Evolutionary conservation across 2,113 vertebrate species (phyloP).

Genomic region (Peromyscus leucopus): DNA sequence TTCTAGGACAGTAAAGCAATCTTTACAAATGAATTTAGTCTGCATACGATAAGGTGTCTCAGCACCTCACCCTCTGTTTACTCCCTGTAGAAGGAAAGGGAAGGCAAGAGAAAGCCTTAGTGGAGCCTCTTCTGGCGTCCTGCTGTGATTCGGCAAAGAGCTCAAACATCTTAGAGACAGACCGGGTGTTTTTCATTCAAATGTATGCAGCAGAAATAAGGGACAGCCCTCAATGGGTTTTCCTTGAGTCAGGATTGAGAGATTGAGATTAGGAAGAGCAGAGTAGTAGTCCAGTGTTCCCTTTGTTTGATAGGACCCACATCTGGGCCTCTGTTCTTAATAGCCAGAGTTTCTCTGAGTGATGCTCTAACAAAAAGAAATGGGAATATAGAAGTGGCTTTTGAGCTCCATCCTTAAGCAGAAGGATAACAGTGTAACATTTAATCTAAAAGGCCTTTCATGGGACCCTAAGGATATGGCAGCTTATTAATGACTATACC

Average conservation of each 20-base stretch:
- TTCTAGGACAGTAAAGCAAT: conserved; percentile 88
- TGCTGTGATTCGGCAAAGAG: not conserved
- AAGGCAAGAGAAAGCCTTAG: conserved; percentile 73
- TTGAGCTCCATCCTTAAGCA: not conserved
- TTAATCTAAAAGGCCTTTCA: not conserved
- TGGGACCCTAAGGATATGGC: not conserved
- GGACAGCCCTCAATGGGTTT: not conserved
- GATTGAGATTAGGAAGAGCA: not conserved
- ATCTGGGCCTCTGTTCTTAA: not conserved
- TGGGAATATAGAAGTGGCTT: not conserved
- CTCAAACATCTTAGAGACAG: not conserved
- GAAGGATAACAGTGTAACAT: not conserved
- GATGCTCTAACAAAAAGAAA: not conserved
- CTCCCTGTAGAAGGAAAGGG: conserved; percentile 75
- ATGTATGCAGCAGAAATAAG: not conserved
- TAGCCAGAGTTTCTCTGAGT: not conserved
- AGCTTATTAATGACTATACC: not conserved
- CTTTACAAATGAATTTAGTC: conserved; percentile 82
- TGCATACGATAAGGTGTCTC: conserved; percentile 80
- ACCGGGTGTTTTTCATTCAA: not conserved
- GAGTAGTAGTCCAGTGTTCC: not conserved
- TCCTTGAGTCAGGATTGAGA: not conserved
- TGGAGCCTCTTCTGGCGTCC: conserved; percentile 69
- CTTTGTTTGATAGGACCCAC: not conserved
- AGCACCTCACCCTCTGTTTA: conserved; percentile 82